A percentile compares a stretch with the other conserved stretches of the same genome.
These are phyloP conservation scores for Sarcophaga carnaria DNA, from an alignment of 2,888 invertebrate species.

Conservation along the genomic window DNA sequence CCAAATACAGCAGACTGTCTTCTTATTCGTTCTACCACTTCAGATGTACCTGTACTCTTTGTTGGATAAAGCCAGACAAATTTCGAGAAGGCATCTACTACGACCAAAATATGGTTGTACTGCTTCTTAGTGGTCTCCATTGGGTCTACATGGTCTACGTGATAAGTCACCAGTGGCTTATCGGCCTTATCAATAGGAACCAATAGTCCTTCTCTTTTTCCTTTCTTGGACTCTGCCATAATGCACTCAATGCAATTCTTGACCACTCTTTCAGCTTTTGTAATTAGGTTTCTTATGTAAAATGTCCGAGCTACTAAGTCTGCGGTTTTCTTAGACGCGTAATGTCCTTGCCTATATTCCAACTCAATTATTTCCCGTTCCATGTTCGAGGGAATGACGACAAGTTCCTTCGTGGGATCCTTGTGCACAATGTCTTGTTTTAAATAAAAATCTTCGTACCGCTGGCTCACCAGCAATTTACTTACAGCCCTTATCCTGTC, in stretches of 20 bases:
- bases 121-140: constrained; percentile 72
- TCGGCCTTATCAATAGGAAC: constrained; percentile 42
- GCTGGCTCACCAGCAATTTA: constrained; percentile 17
- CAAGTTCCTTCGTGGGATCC: constrained; percentile 26
- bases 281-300: constrained; percentile 40
- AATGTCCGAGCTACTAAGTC: constrained; percentile 37
- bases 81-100: constrained; percentile 65
- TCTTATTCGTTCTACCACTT: constrained; percentile 72
- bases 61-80: constrained; percentile 77
- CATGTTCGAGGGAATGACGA: constrained; percentile 21
- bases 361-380: constrained; percentile 75
- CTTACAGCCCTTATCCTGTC: background rate
- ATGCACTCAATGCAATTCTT: constrained; percentile 47
- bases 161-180: constrained; percentile 74
- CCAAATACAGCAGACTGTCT: constrained; percentile 72
- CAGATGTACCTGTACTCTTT: constrained; percentile 72
- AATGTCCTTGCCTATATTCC: constrained; percentile 78
- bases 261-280: constrained; percentile 12
- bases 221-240: constrained; percentile 28
- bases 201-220: constrained; percentile 48
- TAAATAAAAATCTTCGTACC: constrained; percentile 51
- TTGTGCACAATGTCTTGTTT: constrained; percentile 43
- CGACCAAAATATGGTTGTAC: constrained; percentile 76
- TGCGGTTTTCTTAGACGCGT: constrained; percentile 72
- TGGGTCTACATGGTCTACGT: constrained; percentile 78